These are phyloP conservation scores for Fragum sueziense DNA, from an alignment of 2,888 invertebrate species.

Conservation along the genomic window DNA sequence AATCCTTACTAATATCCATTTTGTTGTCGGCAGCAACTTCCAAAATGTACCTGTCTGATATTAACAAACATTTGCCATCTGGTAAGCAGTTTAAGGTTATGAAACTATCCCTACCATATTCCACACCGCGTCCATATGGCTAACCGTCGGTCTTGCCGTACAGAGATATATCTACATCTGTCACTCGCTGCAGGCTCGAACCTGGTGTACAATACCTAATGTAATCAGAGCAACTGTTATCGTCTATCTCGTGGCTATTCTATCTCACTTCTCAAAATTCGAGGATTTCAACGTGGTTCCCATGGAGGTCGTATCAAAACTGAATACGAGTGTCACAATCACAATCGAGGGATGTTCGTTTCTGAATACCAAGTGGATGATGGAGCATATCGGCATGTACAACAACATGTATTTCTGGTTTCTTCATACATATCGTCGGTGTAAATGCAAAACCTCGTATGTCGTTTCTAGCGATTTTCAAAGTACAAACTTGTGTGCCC, in stretches of 20 bases:
- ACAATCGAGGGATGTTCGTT: constrained; percentile 70
- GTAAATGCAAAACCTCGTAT: too few species aligned
- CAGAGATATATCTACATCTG: constrained; percentile 98
- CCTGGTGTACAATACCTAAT: constrained; percentile 86
- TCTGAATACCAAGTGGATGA: constrained; percentile 61
- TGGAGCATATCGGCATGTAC: constrained; percentile 86
- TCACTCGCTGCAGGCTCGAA: constrained; percentile 93
- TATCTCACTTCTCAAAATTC: constrained; percentile 93
- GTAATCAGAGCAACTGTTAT: constrained; percentile 89
- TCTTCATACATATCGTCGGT: constrained; percentile 94
- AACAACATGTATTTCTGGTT: constrained; percentile 90
- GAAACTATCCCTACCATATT: constrained; percentile 84
- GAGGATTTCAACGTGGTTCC: constrained; percentile 88
- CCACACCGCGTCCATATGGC: constrained; percentile 97
- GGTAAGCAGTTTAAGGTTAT: too few species aligned
- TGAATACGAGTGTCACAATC: constrained; percentile 64
- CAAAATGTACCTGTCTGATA: neutral
- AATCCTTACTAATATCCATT: too few species aligned
- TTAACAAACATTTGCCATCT: too few species aligned
- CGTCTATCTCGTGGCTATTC: constrained; percentile 90
- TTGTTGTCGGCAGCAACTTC: too few species aligned
- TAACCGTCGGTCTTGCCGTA: constrained; percentile 94
- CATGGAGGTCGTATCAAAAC: constrained; percentile 85
- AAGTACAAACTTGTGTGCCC: too few species aligned
- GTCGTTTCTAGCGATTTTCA: too few species aligned